Conservation (phyloP, 2,888 invertebrate species). For the Drosophila putrida region DNA sequence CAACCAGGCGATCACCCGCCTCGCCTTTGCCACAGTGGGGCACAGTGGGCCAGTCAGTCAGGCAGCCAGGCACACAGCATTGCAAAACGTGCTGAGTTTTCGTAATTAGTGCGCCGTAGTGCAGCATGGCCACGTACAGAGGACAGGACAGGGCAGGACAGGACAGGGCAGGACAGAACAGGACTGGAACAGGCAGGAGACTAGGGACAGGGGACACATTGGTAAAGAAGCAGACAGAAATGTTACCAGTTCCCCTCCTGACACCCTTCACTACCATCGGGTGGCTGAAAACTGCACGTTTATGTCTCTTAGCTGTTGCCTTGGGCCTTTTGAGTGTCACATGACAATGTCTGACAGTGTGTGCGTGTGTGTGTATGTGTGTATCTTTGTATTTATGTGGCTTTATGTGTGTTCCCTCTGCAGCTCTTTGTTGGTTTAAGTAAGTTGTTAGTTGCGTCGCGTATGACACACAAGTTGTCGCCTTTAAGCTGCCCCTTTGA, state of each 20-base stretch:
- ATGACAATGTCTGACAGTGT: slow-evolving; percentile 52
- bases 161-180: neutral
- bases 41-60: slow-evolving; percentile 41
- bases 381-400: slow-evolving; percentile 20
- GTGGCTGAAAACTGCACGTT: slow-evolving; percentile 61
- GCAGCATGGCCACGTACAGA: slow-evolving; percentile 69
- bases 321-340: slow-evolving; percentile 74
- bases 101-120: slow-evolving; percentile 80
- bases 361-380: slow-evolving; percentile 6
- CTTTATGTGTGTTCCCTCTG: slow-evolving; percentile 15
- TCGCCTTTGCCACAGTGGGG: slow-evolving; percentile 26
- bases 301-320: slow-evolving; percentile 54
- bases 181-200: neutral
- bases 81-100: slow-evolving; percentile 79
- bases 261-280: slow-evolving; percentile 2
- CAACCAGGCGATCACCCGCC: slow-evolving; percentile 42
- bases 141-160: neutral
- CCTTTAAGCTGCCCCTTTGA: slow-evolving; percentile 67
- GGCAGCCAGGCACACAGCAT: slow-evolving; percentile 60
- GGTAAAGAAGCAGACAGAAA: slow-evolving; percentile 22
- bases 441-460: slow-evolving; percentile 73
- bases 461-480: slow-evolving; percentile 75
- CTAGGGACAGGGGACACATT: neutral
- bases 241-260: slow-evolving; percentile 8
- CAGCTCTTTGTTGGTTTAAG: slow-evolving; percentile 62